These are phyloP conservation scores for Cheiracanthium punctorium DNA, from an alignment of 2,888 invertebrate species.

Conservation along the genomic window DNA sequence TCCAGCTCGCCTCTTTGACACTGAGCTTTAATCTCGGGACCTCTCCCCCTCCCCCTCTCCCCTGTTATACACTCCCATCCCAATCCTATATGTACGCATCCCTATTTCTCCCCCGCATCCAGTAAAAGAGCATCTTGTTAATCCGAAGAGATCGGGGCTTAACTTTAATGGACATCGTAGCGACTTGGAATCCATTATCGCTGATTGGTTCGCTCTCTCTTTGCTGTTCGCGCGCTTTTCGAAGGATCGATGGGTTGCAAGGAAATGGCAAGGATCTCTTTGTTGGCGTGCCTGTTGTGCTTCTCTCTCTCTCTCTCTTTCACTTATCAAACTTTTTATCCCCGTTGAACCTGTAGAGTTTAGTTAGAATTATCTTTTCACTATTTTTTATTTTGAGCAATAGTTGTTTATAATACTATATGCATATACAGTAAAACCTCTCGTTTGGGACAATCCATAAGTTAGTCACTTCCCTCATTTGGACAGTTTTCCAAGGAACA, in stretches of 20 bases:
- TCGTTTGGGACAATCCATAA: too few species aligned
- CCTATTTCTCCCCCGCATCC: conserved; percentile 4
- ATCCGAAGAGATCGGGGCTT: conserved; percentile 70
- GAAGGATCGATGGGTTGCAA: conserved; percentile 17
- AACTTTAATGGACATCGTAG: conserved; percentile 70
- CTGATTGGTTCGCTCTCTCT: conserved; percentile 67
- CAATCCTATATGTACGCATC: conserved; percentile 26
- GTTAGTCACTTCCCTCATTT: too few species aligned
- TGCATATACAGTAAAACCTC: too few species aligned
- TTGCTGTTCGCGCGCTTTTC: conserved; percentile 32
- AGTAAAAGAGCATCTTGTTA: conserved; percentile 63
- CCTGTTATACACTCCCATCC: background rate
- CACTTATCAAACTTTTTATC: too few species aligned
- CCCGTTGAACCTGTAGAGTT: too few species aligned
- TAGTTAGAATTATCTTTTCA: too few species aligned
- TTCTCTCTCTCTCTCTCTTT: too few species aligned
- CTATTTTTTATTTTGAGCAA: too few species aligned
- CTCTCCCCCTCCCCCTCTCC: conserved; percentile 26
- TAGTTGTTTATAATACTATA: too few species aligned
- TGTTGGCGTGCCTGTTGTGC: too few species aligned
- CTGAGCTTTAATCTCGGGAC: conserved; percentile 44
- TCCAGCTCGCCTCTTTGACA: conserved; percentile 43
- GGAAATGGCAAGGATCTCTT: conserved; percentile 20
- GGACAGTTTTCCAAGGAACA: too few species aligned
- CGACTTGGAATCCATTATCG: conserved; percentile 70